Conservation (phyloP, 2,113 vertebrate species). For the Paradisaea rubra region DNA sequence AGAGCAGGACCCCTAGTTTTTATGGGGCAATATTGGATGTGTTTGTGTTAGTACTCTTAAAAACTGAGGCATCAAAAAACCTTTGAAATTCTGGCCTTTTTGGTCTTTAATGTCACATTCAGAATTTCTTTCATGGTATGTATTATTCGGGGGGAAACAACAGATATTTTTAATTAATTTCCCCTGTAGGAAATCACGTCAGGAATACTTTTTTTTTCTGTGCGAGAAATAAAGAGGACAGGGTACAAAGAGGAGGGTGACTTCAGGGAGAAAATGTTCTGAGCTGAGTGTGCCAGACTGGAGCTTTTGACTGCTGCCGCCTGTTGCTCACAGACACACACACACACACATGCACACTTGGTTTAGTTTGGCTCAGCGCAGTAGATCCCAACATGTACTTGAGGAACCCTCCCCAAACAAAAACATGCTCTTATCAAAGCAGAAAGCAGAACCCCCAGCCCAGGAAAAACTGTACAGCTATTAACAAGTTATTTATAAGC, state of each 20-base stretch:
- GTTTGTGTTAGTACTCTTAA: not conserved
- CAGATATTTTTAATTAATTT: not conserved
- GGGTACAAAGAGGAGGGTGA: not conserved
- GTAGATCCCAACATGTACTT: not conserved
- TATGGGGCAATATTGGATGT: rapidly evolving
- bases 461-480: not conserved
- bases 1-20: not conserved
- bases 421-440: not conserved
- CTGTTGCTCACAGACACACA: not conserved
- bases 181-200: not conserved
- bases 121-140: not conserved
- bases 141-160: not conserved
- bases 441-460: not conserved
- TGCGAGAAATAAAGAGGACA: not conserved
- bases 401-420: not conserved
- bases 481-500: not conserved
- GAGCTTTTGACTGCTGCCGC: not conserved
- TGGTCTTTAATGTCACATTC: not conserved
- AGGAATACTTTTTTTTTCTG: not conserved
- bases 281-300: not conserved
- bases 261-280: not conserved
- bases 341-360: not conserved
- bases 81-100: not conserved
- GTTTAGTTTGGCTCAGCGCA: not conserved
- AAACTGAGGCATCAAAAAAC: not conserved